Percentiles rank a stretch among this genome's conserved stretches.
phyloP scores from a whole-genome alignment of 2,888 invertebrate species.

The Aporophyla nigra region DNA sequence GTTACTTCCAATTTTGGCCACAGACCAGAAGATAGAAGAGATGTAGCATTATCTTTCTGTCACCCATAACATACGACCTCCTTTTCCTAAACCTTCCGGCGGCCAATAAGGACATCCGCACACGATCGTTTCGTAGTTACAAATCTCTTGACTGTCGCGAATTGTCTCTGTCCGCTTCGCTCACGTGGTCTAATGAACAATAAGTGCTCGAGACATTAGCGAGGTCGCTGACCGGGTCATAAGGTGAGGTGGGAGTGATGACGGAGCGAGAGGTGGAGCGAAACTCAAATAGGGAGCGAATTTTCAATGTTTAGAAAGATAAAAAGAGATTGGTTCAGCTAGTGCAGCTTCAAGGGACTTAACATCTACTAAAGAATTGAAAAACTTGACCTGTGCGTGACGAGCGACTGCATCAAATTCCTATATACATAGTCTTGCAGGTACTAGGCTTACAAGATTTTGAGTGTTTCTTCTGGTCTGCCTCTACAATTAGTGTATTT shows the following conservation, averaged over 20 bases:
- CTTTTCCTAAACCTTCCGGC: neutral
- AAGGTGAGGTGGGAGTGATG: slow-evolving; percentile 34
- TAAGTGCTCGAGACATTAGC: slow-evolving; percentile 75
- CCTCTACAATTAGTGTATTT: neutral
- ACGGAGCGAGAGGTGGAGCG: slow-evolving; percentile 33
- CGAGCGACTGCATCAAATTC: neutral
- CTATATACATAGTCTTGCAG: no score
- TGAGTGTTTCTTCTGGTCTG: neutral
- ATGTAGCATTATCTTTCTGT: neutral
- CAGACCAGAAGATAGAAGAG: neutral
- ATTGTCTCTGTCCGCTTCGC: slow-evolving; percentile 46
- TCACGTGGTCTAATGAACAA: slow-evolving; percentile 73
- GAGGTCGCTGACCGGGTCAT: slow-evolving; percentile 75
- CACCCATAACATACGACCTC: neutral
- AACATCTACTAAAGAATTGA: neutral
- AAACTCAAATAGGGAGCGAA: neutral
- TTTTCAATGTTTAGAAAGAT: neutral
- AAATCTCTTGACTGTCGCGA: slow-evolving; percentile 52
- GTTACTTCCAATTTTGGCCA: neutral
- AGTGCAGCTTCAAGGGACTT: neutral
- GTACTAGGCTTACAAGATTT: neutral
- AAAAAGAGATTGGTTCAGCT: neutral
- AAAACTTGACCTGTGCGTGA: neutral
- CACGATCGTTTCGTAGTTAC: slow-evolving; percentile 30
- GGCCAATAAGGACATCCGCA: slow-evolving; percentile 53